phyloP scores from a whole-genome alignment of 92 coral and sea anemone genomes.

The Phenganax stokvisi region DNA sequence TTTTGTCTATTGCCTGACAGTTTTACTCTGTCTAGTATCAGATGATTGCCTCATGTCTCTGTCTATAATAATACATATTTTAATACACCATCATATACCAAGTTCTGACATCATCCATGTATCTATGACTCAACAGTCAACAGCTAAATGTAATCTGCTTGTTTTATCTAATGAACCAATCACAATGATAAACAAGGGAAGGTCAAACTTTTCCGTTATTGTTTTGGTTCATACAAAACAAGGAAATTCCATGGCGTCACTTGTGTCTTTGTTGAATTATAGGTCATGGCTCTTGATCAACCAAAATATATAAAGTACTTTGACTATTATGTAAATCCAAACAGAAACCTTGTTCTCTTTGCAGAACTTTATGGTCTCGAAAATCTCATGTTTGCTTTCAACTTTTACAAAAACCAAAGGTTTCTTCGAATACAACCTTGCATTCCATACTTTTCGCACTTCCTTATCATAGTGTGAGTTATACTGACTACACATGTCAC shows the following conservation, averaged over 20 bases:
- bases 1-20: neutral
- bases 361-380: slow-evolving; percentile 60
- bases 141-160: neutral
- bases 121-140: neutral
- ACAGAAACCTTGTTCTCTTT: slow-evolving; percentile 53
- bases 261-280: too few relatives aligned
- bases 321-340: neutral
- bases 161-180: too few relatives aligned
- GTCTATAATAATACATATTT: neutral
- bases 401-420: slow-evolving; percentile 65
- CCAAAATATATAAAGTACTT: neutral
- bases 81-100: neutral
- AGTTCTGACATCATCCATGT: neutral
- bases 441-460: slow-evolving; percentile 60
- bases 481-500: slow-evolving; percentile 25
- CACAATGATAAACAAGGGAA: too few relatives aligned
- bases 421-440: slow-evolving; percentile 37
- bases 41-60: too few relatives aligned
- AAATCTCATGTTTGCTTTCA: slow-evolving; percentile 54
- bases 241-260: too few relatives aligned
- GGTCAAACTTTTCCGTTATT: too few relatives aligned
- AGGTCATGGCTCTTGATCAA: too few relatives aligned
- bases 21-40: too few relatives aligned
- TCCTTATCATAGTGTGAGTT: slow-evolving; percentile 35
- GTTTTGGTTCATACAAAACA: too few relatives aligned